phyloP scores from a whole-genome alignment of 1,140 invertebrate genomes.

The Diachasmimorpha longicaudata region DNA sequence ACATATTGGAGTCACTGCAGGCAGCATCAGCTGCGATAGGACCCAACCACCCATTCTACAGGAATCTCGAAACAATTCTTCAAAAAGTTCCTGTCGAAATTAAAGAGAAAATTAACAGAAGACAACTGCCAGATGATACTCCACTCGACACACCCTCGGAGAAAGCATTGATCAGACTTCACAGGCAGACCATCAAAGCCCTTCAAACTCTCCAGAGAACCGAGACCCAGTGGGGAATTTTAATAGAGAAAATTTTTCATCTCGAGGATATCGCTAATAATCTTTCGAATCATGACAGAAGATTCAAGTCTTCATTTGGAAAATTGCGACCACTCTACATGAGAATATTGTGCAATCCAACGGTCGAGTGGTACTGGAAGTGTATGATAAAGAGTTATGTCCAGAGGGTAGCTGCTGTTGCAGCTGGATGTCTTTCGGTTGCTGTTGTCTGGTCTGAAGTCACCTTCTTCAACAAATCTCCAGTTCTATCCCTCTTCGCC shows the following conservation, averaged over 20 bases:
- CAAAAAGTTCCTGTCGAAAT: constrained; percentile 83
- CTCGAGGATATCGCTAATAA: constrained; percentile 90
- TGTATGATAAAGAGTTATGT: constrained; percentile 80
- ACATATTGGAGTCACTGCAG: constrained; percentile 87
- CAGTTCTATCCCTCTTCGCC: constrained; percentile 95
- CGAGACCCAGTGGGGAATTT: constrained; percentile 89
- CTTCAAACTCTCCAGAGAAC: constrained; percentile 88
- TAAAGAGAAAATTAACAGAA: constrained; percentile 72
- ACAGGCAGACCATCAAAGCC: constrained; percentile 85
- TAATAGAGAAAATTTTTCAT: constrained; percentile 80
- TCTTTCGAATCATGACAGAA: constrained; percentile 73
- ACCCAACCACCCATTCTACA: constrained; percentile 72
- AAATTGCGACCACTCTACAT: constrained; percentile 64
- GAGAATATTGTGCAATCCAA: constrained; percentile 70
- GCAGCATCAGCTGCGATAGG: constrained; percentile 72
- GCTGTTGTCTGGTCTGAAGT: constrained; percentile 98
- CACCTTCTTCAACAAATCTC: constrained; percentile 92
- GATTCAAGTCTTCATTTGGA: constrained; percentile 81
- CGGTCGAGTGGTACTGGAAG: constrained; percentile 94
- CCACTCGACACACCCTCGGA: constrained; percentile 77
- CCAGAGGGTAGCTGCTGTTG: constrained; percentile 74
- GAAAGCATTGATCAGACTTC: constrained; percentile 81
- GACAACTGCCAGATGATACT: constrained; percentile 70
- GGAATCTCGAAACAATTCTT: constrained; percentile 85
- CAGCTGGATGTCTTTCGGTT: constrained; percentile 81